Evolutionary conservation across 2,113 vertebrate species (phyloP), one percentile per base, ranked within the genome.

Genomic region (Oreochromis spilurus): DNA sequence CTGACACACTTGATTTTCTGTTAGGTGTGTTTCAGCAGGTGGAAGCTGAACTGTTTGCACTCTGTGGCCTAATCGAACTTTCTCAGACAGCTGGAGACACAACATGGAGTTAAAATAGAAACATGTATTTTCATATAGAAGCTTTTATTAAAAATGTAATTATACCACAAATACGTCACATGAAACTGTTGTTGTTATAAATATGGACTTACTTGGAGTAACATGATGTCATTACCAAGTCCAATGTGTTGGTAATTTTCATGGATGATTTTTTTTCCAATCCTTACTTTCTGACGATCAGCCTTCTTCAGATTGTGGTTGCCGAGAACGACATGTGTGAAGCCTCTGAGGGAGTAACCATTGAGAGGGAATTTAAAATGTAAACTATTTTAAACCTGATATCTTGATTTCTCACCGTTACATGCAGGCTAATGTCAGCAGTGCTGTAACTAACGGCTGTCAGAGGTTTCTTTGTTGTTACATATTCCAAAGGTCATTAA

Each of bases 81-180:
- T 5, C 24, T 58, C 55, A 29, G 55, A 29, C 24, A 13, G 11
- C 53, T 54, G n/a, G n/a, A 54, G 52, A 53, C 16, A 4, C 52
- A 55, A 0, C 54, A 0, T 55, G 54, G 12, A 57, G 55, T 58
- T 1, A 16, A 58, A 16, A 29, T 2, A 58, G 13, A 58, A 58
- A 58, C 55, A 52, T 19, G 50, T 52, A 9, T 52, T 52, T 52
- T 5, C 50, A 52, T 4, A 58, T 29, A 57, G 12, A 57, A 29
- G 54, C 7, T 0, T 57, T 57, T 14, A 57, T 57, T 0, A 0
- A 57, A 57, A 16, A 57, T 57, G 1, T 16, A 57, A 3, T 57
- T 57, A 57, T 16, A 3, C 54, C 54, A 57, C 24, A 57, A 57
- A 57, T 7, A 29, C 0, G 12, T 57, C 24, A 57, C 1, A 57